Base-by-base conservation (phyloP, 2,797 vertebrate species). In the Pempheris klunzingeri region DNA sequence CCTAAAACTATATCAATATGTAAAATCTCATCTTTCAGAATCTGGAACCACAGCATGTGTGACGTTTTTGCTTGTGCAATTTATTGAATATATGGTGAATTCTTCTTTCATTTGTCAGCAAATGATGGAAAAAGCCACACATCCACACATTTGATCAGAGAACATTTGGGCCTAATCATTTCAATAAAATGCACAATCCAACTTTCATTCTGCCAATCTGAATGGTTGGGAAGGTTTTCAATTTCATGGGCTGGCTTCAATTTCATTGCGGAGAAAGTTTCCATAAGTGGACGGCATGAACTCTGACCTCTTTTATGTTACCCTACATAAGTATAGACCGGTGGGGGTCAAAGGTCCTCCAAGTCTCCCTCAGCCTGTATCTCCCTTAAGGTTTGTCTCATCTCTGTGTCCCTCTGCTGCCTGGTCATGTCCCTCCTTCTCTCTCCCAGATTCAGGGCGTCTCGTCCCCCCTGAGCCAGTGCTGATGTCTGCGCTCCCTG, bases 401-500 rank as follows among this genome's bases (percentile, higher is more conserved):
- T 71, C 71, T 78, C 77, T 64, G 63, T 20, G 58, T 80, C 79
- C 47, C 79, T 55, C 41, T 34, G 22, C 71, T 71, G 66, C 75
- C 32, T 17, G 26, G 15, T 77, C 50, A 12, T 83, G 71, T 87
- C 81, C 74, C 73, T 57, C 70, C 60, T 47, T 32, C 55, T 58
- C 74, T 49, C 74, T 63, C 66, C 32, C 66, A 55, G 64, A 73
- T 59, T 74, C 72, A 0, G 63, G 43, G 69, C 9, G 46, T 43
- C 70, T 76, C 58, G 18, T 47, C 34, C 70, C 71, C 65, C 68
- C 60, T 47, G 69, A 86, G 84, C 82, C 77, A 22, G 78, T 5
- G 73, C 79, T 79, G 84, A 87, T 88, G 90, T 84, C 84, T 77
- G 85, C 39, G 76, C 86, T 92, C 86, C 84, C 81, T 81, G 90